A percentile compares a stretch with the other conserved stretches of the same genome.
These are phyloP conservation scores for Allolobophora icterica DNA, from an alignment of 2,888 invertebrate genomes.

Conservation along the genomic window DNA sequence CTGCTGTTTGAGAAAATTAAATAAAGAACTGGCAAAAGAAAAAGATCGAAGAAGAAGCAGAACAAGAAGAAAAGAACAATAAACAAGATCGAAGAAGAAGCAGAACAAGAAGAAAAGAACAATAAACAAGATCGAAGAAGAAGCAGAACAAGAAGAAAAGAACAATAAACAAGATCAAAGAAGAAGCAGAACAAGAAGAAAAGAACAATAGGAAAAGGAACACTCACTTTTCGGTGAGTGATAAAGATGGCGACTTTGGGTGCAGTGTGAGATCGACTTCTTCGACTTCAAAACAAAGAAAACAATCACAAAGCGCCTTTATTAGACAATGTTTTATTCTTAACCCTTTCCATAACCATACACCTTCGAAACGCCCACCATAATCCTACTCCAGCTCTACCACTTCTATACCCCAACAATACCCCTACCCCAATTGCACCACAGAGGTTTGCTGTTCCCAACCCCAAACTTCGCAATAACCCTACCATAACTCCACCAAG, in stretches of 20 bases:
- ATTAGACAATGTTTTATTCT: not conserved
- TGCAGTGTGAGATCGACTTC: not conserved
- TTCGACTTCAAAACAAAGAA: not conserved
- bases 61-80: no score
- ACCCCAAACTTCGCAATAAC: no score
- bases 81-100: no score
- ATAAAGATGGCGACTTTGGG: not conserved
- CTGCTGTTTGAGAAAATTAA: not conserved
- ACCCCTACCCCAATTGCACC: no score
- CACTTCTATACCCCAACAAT: no score
- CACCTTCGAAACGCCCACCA: not conserved
- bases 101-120: no score
- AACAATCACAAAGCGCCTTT: not conserved
- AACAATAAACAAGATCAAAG: not conserved
- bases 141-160: slow-evolving; percentile 4
- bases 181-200: not conserved
- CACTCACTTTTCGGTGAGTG: not conserved
- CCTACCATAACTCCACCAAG: no score
- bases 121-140: no score
- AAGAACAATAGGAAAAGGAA: not conserved
- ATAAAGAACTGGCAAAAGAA: not conserved
- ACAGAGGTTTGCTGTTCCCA: no score
- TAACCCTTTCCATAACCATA: not conserved
- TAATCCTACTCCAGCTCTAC: no score
- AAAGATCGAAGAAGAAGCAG: no score